Conservation (phyloP, 2,888 invertebrate species). For the Meliscaeva auricollis region DNA sequence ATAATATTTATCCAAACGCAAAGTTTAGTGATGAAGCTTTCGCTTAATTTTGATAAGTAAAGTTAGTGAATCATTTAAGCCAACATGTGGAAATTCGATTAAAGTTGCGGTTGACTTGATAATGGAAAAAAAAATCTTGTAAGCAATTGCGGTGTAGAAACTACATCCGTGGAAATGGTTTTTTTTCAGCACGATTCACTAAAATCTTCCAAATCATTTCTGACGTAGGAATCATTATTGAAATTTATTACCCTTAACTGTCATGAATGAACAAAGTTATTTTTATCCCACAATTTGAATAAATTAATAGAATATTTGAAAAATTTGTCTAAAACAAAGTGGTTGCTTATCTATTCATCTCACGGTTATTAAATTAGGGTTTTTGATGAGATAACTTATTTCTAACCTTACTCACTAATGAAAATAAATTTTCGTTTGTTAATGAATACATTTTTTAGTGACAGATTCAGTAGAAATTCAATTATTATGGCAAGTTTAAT, state of each 20-base stretch:
- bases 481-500: too few relatives aligned
- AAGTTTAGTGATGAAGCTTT: not conserved
- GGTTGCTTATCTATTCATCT: slow-evolving; percentile 1
- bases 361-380: not conserved
- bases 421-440: too few relatives aligned
- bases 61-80: not conserved
- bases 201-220: not conserved
- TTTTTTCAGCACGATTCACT: slow-evolving; percentile 42
- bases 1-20: too few relatives aligned
- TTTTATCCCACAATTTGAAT: too few relatives aligned
- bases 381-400: too few relatives aligned
- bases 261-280: not conserved
- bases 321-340: too few relatives aligned
- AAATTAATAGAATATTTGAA: too few relatives aligned
- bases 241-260: not conserved
- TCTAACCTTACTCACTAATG: too few relatives aligned
- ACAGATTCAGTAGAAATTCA: too few relatives aligned
- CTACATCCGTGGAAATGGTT: not conserved
- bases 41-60: slow-evolving; percentile 2
- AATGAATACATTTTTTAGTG: too few relatives aligned
- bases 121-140: not conserved
- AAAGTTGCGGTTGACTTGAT: not conserved
- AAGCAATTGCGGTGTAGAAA: not conserved
- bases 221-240: slow-evolving; percentile 8
- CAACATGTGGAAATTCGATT: slow-evolving; percentile 3